These are phyloP conservation scores for Anolis apletophallus DNA, from an alignment of 2,797 vertebrate species.

Conservation along the genomic window DNA sequence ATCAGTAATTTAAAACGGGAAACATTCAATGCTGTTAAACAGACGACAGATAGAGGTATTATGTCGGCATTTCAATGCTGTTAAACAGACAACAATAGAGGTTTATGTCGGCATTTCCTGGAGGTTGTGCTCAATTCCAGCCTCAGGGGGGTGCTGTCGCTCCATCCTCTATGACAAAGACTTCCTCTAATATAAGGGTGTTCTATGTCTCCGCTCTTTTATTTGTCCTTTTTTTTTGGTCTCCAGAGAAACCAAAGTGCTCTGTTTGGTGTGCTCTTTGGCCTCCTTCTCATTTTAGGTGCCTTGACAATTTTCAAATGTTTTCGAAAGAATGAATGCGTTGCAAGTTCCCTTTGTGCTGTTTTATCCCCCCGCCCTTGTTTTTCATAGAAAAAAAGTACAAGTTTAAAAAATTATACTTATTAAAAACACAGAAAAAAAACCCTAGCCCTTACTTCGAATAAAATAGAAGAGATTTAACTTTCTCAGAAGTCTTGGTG, in stretches of 20 bases:
- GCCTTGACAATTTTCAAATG: conserved; percentile 77
- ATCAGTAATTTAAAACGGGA: too few relatives aligned
- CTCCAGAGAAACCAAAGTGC: conserved; percentile 77
- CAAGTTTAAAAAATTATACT: conserved; percentile 34
- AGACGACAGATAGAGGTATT: too few relatives aligned
- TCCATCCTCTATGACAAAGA: too few relatives aligned
- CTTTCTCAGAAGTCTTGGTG: conserved; percentile 61
- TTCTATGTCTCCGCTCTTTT: conserved; percentile 1
- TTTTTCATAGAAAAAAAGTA: conserved; percentile 72
- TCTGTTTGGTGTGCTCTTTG: conserved; percentile 66
- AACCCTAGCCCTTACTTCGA: conserved; percentile 76
- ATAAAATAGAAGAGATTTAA: conserved; percentile 77
- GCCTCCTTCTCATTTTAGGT: conserved; percentile 76
- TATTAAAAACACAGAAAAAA: conserved; percentile 31
- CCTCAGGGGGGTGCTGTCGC: too few relatives aligned
- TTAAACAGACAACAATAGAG: too few relatives aligned
- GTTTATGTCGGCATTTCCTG: too few relatives aligned
- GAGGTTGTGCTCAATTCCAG: too few relatives aligned
- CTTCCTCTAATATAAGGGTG: conserved; percentile 44
- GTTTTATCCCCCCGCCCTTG: conserved; percentile 53
- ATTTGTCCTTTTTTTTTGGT: not conserved
- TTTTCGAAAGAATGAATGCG: conserved; percentile 75
- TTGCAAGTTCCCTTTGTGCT: conserved; percentile 49
- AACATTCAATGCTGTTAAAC: too few relatives aligned
- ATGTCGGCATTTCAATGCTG: too few relatives aligned